Percentiles rank a stretch among this genome's conserved stretches.
These are phyloP conservation scores for Morone saxatilis DNA, from an alignment of 2,113 vertebrate species.

Conservation along the genomic window DNA sequence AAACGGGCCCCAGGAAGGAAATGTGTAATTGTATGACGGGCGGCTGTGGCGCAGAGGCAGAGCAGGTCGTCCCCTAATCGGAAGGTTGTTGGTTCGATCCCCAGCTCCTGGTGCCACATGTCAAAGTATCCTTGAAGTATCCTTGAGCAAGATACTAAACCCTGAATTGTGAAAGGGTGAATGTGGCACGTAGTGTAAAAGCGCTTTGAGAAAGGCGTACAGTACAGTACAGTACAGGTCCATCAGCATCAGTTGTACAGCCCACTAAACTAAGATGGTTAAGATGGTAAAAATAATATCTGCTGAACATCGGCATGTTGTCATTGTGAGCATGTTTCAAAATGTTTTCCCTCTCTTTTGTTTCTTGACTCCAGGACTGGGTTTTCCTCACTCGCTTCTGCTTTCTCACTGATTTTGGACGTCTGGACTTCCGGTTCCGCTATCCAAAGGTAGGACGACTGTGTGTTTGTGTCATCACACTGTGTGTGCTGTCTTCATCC, in stretches of 20 bases:
- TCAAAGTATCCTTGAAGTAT: too few species aligned
- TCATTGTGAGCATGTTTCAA: too few species aligned
- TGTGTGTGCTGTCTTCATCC: neutral
- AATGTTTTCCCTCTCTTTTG: neutral
- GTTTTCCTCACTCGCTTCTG: conserved; percentile 87
- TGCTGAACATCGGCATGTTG: conserved; percentile 2
- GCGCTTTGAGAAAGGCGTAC: too few species aligned
- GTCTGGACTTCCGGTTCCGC: conserved; percentile 82
- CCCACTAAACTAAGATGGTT: neutral
- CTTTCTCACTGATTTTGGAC: conserved; percentile 85
- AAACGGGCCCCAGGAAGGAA: neutral
- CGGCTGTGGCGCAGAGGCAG: too few species aligned
- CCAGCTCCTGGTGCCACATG: too few species aligned
- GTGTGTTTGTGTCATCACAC: neutral
- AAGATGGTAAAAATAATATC: neutral
- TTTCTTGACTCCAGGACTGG: conserved; percentile 75
- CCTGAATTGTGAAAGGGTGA: too few species aligned
- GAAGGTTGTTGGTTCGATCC: too few species aligned
- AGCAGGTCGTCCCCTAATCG: too few species aligned
- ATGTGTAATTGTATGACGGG: neutral
- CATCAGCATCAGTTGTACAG: neutral
- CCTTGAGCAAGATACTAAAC: too few species aligned
- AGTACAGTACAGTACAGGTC: too few species aligned
- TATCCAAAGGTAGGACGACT: conserved; percentile 79
- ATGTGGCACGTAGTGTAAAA: too few species aligned